Conservation (phyloP, 2,888 invertebrate species). For the Orthosia incerta region DNA sequence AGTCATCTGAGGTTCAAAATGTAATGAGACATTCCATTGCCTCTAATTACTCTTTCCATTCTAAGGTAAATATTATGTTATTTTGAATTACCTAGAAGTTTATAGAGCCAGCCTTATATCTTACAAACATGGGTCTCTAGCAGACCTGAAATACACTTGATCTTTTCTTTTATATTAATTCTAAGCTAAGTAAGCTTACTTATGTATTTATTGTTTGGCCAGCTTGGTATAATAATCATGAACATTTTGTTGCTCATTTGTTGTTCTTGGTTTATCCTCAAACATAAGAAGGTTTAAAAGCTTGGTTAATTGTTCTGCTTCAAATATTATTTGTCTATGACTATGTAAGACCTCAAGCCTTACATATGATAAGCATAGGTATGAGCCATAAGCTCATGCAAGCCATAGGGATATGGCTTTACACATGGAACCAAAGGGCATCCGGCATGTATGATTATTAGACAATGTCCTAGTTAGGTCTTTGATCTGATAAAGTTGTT, state of each 20-base stretch:
- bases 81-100: background rate
- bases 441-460: background rate
- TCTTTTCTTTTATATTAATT: background rate
- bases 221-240: background rate
- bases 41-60: conserved; percentile 83
- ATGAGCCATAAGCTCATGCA: background rate
- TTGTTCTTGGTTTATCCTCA: background rate
- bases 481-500: background rate
- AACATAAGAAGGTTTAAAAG: background rate
- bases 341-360: background rate
- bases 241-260: background rate
- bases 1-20: conserved; percentile 81
- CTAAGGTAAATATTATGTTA: conserved; percentile 75
- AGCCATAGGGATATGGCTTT: background rate
- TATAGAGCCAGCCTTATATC: background rate
- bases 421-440: background rate
- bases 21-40: conserved; percentile 87
- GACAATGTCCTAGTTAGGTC: background rate
- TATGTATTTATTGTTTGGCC: background rate
- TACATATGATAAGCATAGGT: background rate
- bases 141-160: background rate
- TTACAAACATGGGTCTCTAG: too few species aligned
- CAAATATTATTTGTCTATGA: background rate
- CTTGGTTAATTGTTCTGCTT: too few species aligned
- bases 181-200: background rate